Evolutionary conservation across 2,113 vertebrate genomes (phyloP), one percentile per base, ranked within the genome.

Genomic region (Leucoraja erinaceus): DNA sequence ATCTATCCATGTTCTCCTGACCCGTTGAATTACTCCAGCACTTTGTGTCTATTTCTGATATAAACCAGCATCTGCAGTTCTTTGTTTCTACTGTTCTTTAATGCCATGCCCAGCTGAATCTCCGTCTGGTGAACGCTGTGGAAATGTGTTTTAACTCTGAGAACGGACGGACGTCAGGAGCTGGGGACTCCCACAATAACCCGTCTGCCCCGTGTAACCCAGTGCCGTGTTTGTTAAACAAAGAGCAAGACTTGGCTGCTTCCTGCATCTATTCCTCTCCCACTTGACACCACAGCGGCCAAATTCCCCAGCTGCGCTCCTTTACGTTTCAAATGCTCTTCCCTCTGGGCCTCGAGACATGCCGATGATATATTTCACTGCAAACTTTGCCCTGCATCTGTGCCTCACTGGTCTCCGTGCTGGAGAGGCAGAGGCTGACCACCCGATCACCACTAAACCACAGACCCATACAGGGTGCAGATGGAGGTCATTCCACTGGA

Each of bases 301-400:
- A 18, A 72, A 91, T 47, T 25, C 63, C 72, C 47, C 90, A 91
- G 66, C 90, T 91, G 90, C 33, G 25, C 47, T 91, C 90, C 90
- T 91, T 91, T 72, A 91, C 90, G 14, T 72, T 74, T 91, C 10
- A 91, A 91, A 91, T 28, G 33, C 90, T 72, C 90, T 22, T 91
- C 72, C 90, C 90, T 91, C 90, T 91, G 68, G 68, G 68, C 2
- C 25, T 91, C 1, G 47, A 54, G 90, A 74, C 90, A 74, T 74
- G 66, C 90, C 11, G 90, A 54, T 91, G 31, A 91, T 54, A 33
- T 72, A 91, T 91, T 91, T 72, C 68, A 47, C 22, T 91, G 38
- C 90, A 91, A 12, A 25, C 66, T 90, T 33, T 74, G 11, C 66
- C 10, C 68, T 54, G 66, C 90, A 91, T 66, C 90, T 91, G 90